phyloP scores from a whole-genome alignment of 2,797 vertebrate genomes.

The Australoheros facetus region DNA sequence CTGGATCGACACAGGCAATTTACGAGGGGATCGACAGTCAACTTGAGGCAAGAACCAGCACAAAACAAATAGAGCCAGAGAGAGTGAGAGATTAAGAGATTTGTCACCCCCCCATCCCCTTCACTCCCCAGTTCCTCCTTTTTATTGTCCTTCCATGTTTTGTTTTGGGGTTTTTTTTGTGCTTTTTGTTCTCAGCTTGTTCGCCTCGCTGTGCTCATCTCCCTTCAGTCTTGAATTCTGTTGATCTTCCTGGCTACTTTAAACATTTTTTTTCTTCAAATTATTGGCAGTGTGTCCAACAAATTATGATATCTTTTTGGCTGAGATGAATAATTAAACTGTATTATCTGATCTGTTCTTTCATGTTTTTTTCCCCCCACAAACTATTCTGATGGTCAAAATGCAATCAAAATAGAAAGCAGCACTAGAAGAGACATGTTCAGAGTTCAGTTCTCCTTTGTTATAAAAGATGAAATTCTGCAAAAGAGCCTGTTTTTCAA shows the following conservation, averaged over 20 bases:
- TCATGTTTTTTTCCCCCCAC: background rate
- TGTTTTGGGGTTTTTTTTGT: constrained; percentile 13
- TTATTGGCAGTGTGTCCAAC: background rate
- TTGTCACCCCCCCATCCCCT: constrained; percentile 39
- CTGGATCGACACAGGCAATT: constrained; percentile 68
- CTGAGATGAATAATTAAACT: constrained; percentile 21
- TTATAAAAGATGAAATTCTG: background rate
- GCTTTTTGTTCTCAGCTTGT: constrained; percentile 19
- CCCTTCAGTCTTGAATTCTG: constrained; percentile 3
- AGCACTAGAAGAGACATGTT: background rate
- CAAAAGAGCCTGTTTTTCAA: background rate
- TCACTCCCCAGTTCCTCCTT: constrained; percentile 23
- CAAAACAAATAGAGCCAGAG: constrained; percentile 64
- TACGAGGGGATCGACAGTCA: constrained; percentile 61
- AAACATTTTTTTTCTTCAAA: background rate
- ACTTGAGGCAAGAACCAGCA: constrained; percentile 57
- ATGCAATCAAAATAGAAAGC: constrained; percentile 38
- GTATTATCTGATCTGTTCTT: constrained; percentile 10
- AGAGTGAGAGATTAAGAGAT: constrained; percentile 71
- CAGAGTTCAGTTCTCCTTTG: background rate
- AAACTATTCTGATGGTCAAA: background rate
- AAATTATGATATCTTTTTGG: background rate
- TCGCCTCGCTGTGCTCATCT: constrained; percentile 35
- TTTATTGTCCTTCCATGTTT: constrained; percentile 42
- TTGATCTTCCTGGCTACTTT: background rate